Evolutionary conservation across 2,797 vertebrate species (phyloP).

Genomic region (Aselliscus stoliczkanus): DNA sequence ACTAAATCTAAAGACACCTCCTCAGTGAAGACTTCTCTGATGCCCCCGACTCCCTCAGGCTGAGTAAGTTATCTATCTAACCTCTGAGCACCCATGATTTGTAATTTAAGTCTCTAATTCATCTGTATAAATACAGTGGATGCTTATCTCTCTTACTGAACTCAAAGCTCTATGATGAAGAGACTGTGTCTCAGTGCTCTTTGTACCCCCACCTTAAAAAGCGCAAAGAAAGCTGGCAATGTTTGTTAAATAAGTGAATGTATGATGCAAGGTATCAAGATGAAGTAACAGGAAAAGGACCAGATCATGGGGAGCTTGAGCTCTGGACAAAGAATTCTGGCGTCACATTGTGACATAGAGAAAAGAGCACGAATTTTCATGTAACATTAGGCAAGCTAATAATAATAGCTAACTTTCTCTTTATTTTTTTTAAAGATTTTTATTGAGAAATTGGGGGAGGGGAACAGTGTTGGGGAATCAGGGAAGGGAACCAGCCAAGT

Average conservation of each 20-base stretch:
- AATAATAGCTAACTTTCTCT: background rate
- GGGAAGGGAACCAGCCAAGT: too few relatives aligned
- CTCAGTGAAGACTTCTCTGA: background rate
- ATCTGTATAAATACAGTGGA: background rate
- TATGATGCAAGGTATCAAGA: background rate
- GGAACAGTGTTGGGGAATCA: too few relatives aligned
- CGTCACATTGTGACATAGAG: background rate
- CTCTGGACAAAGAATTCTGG: background rate
- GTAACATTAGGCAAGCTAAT: background rate
- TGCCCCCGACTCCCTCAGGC: background rate
- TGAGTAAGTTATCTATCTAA: background rate
- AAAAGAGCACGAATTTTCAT: background rate
- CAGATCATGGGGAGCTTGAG: background rate
- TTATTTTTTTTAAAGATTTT: too few relatives aligned
- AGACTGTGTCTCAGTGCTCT: background rate
- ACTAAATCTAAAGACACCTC: background rate
- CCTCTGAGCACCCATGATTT: background rate
- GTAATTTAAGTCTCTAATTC: background rate
- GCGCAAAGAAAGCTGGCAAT: background rate
- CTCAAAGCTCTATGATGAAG: background rate
- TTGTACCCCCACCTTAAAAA: background rate
- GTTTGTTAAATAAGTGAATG: background rate
- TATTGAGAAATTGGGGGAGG: too few relatives aligned
- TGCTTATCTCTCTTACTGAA: background rate
- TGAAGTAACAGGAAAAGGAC: background rate